phyloP scores from a whole-genome alignment of 2,888 invertebrate species.

The Antitype chi region DNA sequence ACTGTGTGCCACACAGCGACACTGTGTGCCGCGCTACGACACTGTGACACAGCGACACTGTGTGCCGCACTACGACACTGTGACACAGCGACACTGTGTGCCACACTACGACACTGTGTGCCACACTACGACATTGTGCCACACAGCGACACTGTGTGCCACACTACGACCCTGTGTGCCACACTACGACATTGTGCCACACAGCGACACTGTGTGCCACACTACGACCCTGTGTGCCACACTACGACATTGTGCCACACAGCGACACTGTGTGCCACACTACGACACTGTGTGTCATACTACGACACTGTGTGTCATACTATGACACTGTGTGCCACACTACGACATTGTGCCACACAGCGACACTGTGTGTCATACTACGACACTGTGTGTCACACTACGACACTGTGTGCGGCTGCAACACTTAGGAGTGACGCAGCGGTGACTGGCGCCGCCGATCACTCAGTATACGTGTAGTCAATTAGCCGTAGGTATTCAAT shows the following conservation, averaged over 20 bases:
- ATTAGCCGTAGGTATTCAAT: conserved; percentile 13
- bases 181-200: background rate
- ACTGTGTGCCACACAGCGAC: background rate
- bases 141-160: background rate
- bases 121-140: background rate
- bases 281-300: background rate
- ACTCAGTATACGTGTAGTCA: conserved; percentile 33
- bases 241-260: background rate
- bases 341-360: background rate
- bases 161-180: background rate
- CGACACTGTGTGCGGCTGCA: background rate
- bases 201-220: background rate
- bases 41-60: background rate
- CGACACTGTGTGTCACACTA: background rate
- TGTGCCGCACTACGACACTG: background rate
- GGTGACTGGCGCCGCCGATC: background rate
- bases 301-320: background rate
- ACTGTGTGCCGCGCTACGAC: background rate
- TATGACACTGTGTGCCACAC: background rate
- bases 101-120: background rate
- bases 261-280: background rate
- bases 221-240: too few relatives aligned
- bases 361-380: background rate
- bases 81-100: background rate
- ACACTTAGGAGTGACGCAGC: conserved; percentile 1